Evolutionary conservation across 92 coral and sea anemone species (phyloP), one percentile per base, ranked within the genome.

Genomic region (Siderastrea siderea): DNA sequence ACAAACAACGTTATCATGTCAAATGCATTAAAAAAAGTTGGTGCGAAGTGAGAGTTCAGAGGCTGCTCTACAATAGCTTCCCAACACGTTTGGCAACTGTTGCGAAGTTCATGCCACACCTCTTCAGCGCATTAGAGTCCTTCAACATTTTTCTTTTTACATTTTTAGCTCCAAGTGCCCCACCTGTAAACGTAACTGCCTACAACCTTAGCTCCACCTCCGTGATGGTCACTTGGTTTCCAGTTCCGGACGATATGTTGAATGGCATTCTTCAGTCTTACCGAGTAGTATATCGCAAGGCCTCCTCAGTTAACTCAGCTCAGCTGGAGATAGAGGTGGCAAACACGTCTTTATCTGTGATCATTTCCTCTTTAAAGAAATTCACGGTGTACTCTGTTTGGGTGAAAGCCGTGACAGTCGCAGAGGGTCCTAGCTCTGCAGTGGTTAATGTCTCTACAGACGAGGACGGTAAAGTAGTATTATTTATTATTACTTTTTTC

Each of bases 321-420:
- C 17, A 60, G 58, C 63, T 7, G 57, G 19, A 63, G 47, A 50
- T 79, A 5, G 17, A 15, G 45, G 59, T 64, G 6, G n/a, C 3
- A 2, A 50, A 66, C 43, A 6, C 75, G 0, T 52, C 85, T 5
- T 47, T 49, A 43, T 52, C 44, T 14, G 63, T 44, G 10, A 59
- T 44, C 13, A 70, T 86, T 60, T 15, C 53, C 16, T 12, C 16
- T 43, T 68, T 93, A 15, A 69, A 78, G 76, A 90, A 86, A 80
- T 93, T 69, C 74, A 93, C 96, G 54, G 84, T 82, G 75, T 93
- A 93, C 52, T 90, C 83, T 11, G 85, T 93, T 62, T 85, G 90
- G 82, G 79, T 93, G 12, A 85, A 64, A 43, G 94, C 86, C 3
- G 92, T 93, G 8, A 90, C 96, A n/a, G 62, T 67, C 9, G 87